Base-by-base conservation (phyloP, 2,888 invertebrate genomes). In the Cistogaster globosa region DNA sequence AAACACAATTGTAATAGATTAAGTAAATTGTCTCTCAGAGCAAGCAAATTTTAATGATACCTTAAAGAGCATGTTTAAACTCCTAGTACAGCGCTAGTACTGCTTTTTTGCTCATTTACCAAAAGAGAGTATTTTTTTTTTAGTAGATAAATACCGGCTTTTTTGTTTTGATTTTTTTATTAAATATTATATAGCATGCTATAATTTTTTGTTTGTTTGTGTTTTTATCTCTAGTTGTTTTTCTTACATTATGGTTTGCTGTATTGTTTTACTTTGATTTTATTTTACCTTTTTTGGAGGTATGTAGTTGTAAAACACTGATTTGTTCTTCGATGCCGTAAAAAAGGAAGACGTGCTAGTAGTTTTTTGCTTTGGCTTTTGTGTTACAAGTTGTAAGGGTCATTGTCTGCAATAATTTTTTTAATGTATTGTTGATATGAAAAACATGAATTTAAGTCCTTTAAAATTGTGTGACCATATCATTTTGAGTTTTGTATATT, bases 141-240 rank as follows among this genome's bases (percentile, higher is more conserved):
- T 16, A 22, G 16, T 51, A 57, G 67, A 72, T 77, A 74, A 84
- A 80, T 72, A 82, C 85, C 85, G 85, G 85, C 85, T 71, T 79
- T 77, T 58, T 82, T 75, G 65, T 85, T 75, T 67, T 82, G 48
- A 57, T 74, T 62, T 67, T 38, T 20, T 63, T 11, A 11, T 18
- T 0, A 14, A 12, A 68, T 18, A 57, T 74, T 55, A 42, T 82
- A 55, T 67, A 62, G 60, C 85, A 79, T 85, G 85, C 16, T 55
- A 79, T 58, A 75, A 6, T 51, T 57, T 71, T 72, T 71, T 51
- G 42, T 14, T n/a, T n/a, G n/a, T n/a, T n/a, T n/a, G n/a, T n/a
- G n/a, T n/a, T n/a, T n/a, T n/a, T n/a, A n/a, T n/a, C n/a, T n/a
- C n/a, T n/a, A n/a, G n/a, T n/a, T n/a, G n/a, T n/a, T n/a, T n/a